These are phyloP conservation scores for Danaus chrysippus DNA, from an alignment of 2,888 invertebrate genomes.

Conservation along the genomic window DNA sequence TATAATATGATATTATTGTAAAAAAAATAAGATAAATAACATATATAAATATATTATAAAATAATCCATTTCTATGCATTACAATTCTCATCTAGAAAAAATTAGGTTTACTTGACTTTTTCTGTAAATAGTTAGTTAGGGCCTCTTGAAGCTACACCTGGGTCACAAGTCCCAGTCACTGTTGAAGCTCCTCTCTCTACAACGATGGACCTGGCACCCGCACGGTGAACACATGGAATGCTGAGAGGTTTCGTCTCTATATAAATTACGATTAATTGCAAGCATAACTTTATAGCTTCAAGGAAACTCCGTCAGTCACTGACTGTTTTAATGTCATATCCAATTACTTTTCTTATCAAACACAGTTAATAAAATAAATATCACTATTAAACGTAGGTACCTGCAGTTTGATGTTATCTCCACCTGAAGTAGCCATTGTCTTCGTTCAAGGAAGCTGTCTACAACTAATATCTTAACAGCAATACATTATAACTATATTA, in stretches of 20 bases:
- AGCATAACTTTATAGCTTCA: not conserved
- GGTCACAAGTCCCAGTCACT: too few relatives aligned
- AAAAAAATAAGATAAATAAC: too few relatives aligned
- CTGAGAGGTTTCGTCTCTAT: too few relatives aligned
- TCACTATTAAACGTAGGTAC: constrained; percentile 14
- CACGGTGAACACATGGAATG: too few relatives aligned
- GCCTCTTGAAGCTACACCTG: too few relatives aligned
- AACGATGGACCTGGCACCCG: too few relatives aligned
- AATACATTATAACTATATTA: not conserved
- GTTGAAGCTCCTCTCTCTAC: too few relatives aligned
- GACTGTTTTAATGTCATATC: not conserved
- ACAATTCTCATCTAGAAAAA: too few relatives aligned
- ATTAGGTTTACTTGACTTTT: too few relatives aligned
- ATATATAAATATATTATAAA: too few relatives aligned
- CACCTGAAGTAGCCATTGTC: constrained; percentile 19
- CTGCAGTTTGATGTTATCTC: constrained; percentile 15
- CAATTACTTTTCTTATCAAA: constrained; percentile 5
- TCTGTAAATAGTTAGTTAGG: too few relatives aligned
- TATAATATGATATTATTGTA: constrained; percentile 32
- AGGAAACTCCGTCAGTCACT: not conserved
- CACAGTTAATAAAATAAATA: constrained; percentile 14
- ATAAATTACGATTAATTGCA: not conserved
- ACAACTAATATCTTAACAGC: not conserved
- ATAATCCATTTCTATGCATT: too few relatives aligned
- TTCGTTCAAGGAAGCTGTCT: constrained; percentile 14